Percentiles rank a stretch among this genome's conserved stretches.
These are phyloP conservation scores for cat (Felis catus) DNA, from an alignment of 2,113 vertebrate species.

Conservation along the genomic window F.catus_Fca126_mat1.0 CM031413.1:89608501-89609000, in stretches of 20 bases:
- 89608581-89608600: neutral
- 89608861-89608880: conserved; percentile 35
- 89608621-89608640: neutral
- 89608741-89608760: neutral
- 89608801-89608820: neutral
- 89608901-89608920: neutral
- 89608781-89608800: neutral
- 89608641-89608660: neutral
- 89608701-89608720: neutral
- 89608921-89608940: neutral
- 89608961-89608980: too few species aligned
- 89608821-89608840: neutral
- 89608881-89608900: conserved; percentile 40
- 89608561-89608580: neutral
- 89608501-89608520: neutral
- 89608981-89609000: too few species aligned
- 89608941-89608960: neutral
- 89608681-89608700: neutral
- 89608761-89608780: neutral
- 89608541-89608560: neutral
- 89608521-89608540: neutral
- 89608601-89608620: neutral
- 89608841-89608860: neutral
- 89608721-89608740: neutral
- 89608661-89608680: neutral